These are phyloP conservation scores for Macquaria ambigua DNA, from an alignment of 2,113 vertebrate species.

Conservation along the genomic window DNA sequence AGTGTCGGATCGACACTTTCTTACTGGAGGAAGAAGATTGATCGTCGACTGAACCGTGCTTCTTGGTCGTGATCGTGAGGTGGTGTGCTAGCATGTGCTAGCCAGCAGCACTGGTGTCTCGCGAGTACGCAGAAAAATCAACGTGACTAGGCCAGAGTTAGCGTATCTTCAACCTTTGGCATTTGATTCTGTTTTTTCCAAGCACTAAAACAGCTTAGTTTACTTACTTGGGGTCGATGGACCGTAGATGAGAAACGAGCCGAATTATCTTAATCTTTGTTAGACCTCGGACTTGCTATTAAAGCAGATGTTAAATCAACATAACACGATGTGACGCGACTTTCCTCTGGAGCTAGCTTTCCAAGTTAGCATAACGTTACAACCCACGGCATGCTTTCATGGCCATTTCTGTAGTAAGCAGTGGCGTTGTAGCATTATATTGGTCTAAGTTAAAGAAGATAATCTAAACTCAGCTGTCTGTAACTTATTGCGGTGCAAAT, in stretches of 20 bases:
- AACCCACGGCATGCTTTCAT: slow-evolving; percentile 50
- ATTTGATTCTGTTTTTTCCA: slow-evolving; percentile 32
- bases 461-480: fast-evolving
- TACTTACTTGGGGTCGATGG: fast-evolving
- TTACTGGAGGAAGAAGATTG: not conserved
- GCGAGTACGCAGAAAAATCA: slow-evolving; percentile 74
- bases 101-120: slow-evolving; percentile 55
- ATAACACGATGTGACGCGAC: slow-evolving; percentile 36
- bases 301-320: slow-evolving; percentile 4
- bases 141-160: slow-evolving; percentile 79
- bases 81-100: slow-evolving; percentile 65
- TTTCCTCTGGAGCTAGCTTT: slow-evolving; percentile 51
- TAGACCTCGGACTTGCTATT: not conserved
- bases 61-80: slow-evolving; percentile 55
- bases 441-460: not conserved
- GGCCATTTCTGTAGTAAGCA: slow-evolving; percentile 11
- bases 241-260: fast-evolving
- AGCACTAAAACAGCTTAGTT: not conserved
- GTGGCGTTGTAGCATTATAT: not conserved
- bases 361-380: slow-evolving; percentile 45
- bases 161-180: slow-evolving; percentile 64
- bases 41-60: slow-evolving; percentile 75
- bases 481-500: too few relatives aligned
- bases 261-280: fast-evolving
- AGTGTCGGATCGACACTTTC: not conserved